Conservation (phyloP, 2,888 invertebrate species). For the Siphlonurus alternatus region DNA sequence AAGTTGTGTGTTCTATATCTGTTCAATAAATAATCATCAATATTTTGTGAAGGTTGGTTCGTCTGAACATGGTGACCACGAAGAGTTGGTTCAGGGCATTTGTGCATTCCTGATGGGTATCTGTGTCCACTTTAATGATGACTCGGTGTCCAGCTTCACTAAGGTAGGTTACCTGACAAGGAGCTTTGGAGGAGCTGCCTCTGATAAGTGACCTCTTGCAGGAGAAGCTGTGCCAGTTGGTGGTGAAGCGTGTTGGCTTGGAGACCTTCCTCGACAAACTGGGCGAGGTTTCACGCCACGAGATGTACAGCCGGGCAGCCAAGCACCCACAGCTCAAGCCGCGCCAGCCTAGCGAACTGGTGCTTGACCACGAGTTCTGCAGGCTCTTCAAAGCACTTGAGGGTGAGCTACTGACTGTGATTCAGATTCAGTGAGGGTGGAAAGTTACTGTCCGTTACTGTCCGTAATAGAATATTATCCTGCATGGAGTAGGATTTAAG, state of each 20-base stretch:
- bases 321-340: conserved; percentile 84
- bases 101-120: conserved; percentile 87
- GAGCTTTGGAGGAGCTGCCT: no score
- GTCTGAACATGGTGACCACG: conserved; percentile 81
- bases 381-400: conserved; percentile 71
- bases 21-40: no score
- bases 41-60: conserved; percentile 61
- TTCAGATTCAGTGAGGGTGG: not conserved
- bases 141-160: conserved; percentile 54
- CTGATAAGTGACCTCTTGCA: no score
- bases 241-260: conserved; percentile 76
- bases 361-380: conserved; percentile 92
- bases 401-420: conserved; percentile 26
- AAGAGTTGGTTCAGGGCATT: conserved; percentile 70
- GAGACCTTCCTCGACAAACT: conserved; percentile 78
- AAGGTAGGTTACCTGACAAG: conserved; percentile 32
- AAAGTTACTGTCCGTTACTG: not conserved
- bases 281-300: conserved; percentile 71
- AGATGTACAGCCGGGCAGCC: conserved; percentile 78
- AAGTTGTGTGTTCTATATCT: no score
- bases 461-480: not conserved
- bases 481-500: not conserved
- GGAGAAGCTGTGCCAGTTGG: conserved; percentile 62
- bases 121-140: conserved; percentile 79
- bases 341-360: conserved; percentile 54